A percentile compares a stretch with the other conserved stretches of the same genome.
Evolutionary conservation across 1,140 invertebrate species (phyloP).

Genomic region (Phortica variegata): DNA sequence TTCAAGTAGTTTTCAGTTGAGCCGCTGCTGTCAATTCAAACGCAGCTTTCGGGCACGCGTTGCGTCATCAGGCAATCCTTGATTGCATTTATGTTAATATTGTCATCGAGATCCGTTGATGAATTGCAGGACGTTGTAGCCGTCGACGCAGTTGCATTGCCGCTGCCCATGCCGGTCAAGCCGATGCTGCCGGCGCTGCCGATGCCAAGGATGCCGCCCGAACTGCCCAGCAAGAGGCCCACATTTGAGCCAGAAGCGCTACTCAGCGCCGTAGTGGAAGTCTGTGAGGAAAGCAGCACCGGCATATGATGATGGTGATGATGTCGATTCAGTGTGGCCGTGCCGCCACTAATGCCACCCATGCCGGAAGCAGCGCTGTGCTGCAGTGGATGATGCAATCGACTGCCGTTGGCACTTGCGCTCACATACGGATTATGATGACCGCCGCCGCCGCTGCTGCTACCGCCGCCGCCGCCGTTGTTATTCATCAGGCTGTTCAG

Average conservation of each 20-base stretch:
- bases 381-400: slow-evolving; percentile 33
- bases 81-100: slow-evolving; percentile 55
- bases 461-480: slow-evolving; percentile 20
- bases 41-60: slow-evolving; percentile 52
- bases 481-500: slow-evolving; percentile 28
- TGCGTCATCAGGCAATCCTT: slow-evolving; percentile 56
- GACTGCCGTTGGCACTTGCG: slow-evolving; percentile 12
- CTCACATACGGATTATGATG: neutral
- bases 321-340: slow-evolving; percentile 37
- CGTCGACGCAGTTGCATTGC: slow-evolving; percentile 32
- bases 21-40: too few relatives aligned
- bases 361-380: slow-evolving; percentile 13
- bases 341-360: slow-evolving; percentile 14
- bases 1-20: too few relatives aligned
- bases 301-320: slow-evolving; percentile 26
- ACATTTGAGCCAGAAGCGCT: slow-evolving; percentile 36
- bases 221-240: slow-evolving; percentile 36
- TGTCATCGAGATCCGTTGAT: slow-evolving; percentile 51
- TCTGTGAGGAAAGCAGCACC: slow-evolving; percentile 16
- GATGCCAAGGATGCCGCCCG: slow-evolving; percentile 39
- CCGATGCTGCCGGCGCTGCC: neutral
- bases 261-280: slow-evolving; percentile 9
- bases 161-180: slow-evolving; percentile 20
- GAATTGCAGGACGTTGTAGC: slow-evolving; percentile 52
- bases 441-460: slow-evolving; percentile 13